Base-by-base conservation (phyloP, 2,797 vertebrate genomes). In the Poeciliopsis infans region DNA sequence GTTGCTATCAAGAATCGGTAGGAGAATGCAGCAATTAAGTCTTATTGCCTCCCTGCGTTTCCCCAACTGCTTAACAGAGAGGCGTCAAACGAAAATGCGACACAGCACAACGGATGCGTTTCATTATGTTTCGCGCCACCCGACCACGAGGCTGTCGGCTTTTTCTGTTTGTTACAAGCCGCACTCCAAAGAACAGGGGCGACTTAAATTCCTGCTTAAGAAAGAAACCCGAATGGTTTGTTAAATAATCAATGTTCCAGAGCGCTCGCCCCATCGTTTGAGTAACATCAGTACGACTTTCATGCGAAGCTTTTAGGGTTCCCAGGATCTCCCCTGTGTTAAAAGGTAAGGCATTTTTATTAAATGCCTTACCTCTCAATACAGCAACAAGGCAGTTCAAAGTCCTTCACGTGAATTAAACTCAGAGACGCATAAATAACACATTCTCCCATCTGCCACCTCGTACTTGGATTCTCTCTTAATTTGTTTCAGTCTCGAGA, bases 21-120 rank as follows among this genome's bases (percentile, higher is more conserved):
- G 71, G 72, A 70, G 66, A 79, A 80, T 12, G 39, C n/a, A 45
- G 51, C 77, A 78, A 51, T 71, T 74, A 79, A 68, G 72, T 8
- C 13, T 33, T 25, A 0, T 25, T 8, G 16, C 39, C 1, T 4
- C 57, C 25, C 45, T 18, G 43, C 55, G 73, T 61, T 72, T 75
- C 28, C 76, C 15, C 25, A 75, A 59, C 12, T 13, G 25, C 12
- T 46, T 33, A 36, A 31, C 18, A 51, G 49, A 31, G 39, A 11
- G 13, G 3, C 36, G 8, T 25, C 4, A 18, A 53, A 59, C 13
- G 68, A 41, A 41, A 72, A 28, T 25, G 20, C 0, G 0, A 11
- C 20, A 45, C 13, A 45, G 53, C 49, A 78, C 76, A 68, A 72
- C 36, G 25, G 25, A 61, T 33, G 13, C 46, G 36, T 74, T 78